A percentile compares a stretch with the other conserved stretches of the same genome.
These are phyloP conservation scores for Andrena bucephala DNA, from an alignment of 2,888 invertebrate species.

Conservation along the genomic window DNA sequence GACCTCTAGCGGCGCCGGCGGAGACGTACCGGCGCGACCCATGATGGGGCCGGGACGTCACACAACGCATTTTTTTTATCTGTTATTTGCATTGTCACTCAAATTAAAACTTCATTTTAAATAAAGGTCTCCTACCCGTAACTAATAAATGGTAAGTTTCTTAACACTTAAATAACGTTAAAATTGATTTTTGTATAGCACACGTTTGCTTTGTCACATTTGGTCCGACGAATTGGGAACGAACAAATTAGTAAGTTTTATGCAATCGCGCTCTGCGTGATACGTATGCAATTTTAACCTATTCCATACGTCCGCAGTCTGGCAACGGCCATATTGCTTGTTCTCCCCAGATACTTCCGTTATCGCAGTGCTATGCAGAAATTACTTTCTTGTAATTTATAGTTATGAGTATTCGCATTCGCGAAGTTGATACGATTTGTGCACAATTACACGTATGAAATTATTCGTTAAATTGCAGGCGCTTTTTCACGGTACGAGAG, in stretches of 20 bases:
- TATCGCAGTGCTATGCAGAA: constrained; percentile 65
- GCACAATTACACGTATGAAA: constrained; percentile 26
- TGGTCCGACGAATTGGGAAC: neutral
- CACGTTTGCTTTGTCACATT: neutral
- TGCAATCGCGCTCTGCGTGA: constrained; percentile 40
- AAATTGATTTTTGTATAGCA: no score
- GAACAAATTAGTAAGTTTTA: constrained; percentile 44
- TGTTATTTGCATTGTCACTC: no score
- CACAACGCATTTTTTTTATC: no score
- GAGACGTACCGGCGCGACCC: no score
- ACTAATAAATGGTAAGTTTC: no score
- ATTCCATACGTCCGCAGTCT: constrained; percentile 50
- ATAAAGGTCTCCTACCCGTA: no score
- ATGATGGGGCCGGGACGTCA: no score
- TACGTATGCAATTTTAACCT: constrained; percentile 58
- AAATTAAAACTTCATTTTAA: no score
- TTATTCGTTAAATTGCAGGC: neutral
- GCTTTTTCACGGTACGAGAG: neutral
- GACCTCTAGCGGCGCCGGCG: no score
- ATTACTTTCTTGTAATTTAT: constrained; percentile 70
- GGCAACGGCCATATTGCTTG: constrained; percentile 55
- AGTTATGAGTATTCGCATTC: constrained; percentile 52
- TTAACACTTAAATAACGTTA: no score
- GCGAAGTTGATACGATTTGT: constrained; percentile 48
- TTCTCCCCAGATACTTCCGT: constrained; percentile 66